Evolutionary conservation across 2,888 invertebrate genomes (phyloP), one percentile per base, ranked within the genome.

Genomic region (Malachius bipustulatus): DNA sequence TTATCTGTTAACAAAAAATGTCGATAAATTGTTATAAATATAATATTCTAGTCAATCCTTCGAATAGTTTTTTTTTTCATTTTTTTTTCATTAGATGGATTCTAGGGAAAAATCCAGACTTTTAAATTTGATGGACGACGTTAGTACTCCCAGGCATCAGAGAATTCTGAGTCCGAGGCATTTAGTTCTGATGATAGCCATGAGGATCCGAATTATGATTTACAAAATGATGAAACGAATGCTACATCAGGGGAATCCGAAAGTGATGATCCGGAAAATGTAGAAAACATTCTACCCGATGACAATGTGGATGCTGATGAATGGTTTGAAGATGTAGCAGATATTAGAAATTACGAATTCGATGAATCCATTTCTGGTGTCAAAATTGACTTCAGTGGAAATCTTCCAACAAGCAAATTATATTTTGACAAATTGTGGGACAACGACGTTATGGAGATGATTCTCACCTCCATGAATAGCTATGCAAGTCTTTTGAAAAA

Each of bases 351-450:
- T n/a, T n/a, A n/a, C n/a, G n/a, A n/a, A n/a, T n/a, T n/a, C n/a
- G n/a, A n/a, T n/a, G n/a, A n/a, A n/a, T n/a, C n/a, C n/a, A n/a
- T n/a, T n/a, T n/a, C n/a, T n/a, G n/a, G n/a, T n/a, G n/a, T n/a
- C n/a, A n/a, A n/a, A n/a, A n/a, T n/a, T n/a, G n/a, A n/a, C n/a
- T n/a, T n/a, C n/a, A n/a, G n/a, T n/a, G n/a, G n/a, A n/a, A n/a
- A n/a, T n/a, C n/a, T n/a, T n/a, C n/a, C n/a, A n/a, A n/a, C n/a
- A n/a, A n/a, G n/a, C n/a, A n/a, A n/a, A n/a, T n/a, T n/a, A n/a
- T n/a, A n/a, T 14, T 30, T 30, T 4, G 30, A 30, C 10, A 30
- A 30, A 30, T 16, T 30, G 16, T 30, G 30, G 30, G 16, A 30
- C 10, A 16, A 30, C 16, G 13, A 30, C 16, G 30, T 30, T 14